Conservation (phyloP, 2,113 vertebrate species). For the Microcebus tavaratra region DNA sequence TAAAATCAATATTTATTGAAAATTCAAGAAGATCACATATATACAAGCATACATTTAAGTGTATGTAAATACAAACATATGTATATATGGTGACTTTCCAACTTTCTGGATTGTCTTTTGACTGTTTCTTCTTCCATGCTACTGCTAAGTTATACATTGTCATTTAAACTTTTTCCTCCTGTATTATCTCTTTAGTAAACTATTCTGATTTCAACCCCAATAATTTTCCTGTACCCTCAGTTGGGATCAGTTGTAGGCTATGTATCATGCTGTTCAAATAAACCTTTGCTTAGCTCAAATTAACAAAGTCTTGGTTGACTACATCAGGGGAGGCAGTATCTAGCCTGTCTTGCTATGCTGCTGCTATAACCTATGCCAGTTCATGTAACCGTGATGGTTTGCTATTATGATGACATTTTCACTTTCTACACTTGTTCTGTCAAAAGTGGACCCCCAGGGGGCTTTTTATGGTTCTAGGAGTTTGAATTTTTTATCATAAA, state of each 20-base stretch:
- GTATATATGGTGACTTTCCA: not conserved
- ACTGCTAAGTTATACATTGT: not conserved
- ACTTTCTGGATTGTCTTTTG: not conserved
- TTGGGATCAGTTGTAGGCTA: fast-evolving
- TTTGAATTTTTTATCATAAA: not conserved
- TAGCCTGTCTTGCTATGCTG: too few species aligned
- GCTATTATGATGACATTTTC: not conserved
- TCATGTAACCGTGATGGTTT: not conserved
- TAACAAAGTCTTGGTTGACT: not conserved
- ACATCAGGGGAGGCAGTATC: not conserved
- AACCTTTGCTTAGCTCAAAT: not conserved
- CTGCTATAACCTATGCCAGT: not conserved
- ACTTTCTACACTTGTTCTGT: not conserved
- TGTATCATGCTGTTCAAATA: not conserved
- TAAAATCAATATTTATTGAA: not conserved
- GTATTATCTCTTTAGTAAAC: not conserved
- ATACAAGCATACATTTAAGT: not conserved
- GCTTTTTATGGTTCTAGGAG: not conserved
- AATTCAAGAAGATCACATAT: not conserved
- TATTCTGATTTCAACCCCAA: not conserved
- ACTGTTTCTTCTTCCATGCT: not conserved
- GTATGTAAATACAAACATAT: not conserved
- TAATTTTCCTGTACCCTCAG: not conserved
- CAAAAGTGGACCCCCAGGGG: not conserved
- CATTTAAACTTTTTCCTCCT: not conserved